These are phyloP conservation scores for Balearica regulorum DNA, from an alignment of 2,797 vertebrate genomes.

Conservation along the genomic window DNA sequence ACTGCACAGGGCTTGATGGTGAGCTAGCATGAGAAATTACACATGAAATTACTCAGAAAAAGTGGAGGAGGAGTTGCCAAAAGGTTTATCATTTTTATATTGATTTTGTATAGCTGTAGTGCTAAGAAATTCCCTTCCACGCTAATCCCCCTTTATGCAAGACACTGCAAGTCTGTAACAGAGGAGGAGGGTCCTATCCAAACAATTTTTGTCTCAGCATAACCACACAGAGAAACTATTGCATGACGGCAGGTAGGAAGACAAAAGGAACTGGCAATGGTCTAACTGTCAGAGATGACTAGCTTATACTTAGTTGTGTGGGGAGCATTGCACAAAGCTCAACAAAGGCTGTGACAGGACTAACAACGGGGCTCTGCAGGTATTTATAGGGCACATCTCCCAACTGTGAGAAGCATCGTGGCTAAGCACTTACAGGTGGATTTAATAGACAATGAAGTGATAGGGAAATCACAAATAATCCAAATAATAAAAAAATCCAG, in stretches of 20 bases:
- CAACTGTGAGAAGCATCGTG: not conserved
- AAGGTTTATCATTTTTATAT: not conserved
- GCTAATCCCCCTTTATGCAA: not conserved
- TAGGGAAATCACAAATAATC: not conserved
- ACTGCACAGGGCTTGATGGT: not conserved
- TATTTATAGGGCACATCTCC: not conserved
- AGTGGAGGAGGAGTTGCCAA: not conserved
- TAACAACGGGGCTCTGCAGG: not conserved
- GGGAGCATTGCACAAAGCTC: not conserved
- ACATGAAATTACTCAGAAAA: not conserved
- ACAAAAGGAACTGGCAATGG: not conserved
- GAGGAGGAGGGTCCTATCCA: not conserved
- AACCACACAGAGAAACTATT: not conserved
- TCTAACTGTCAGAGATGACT: not conserved
- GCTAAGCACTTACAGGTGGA: not conserved
- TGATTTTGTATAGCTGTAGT: not conserved
- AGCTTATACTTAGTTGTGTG: not conserved
- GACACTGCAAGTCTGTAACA: not conserved
- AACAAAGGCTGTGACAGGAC: not conserved
- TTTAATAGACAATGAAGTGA: not conserved
- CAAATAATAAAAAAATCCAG: accelerated
- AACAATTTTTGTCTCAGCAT: not conserved
- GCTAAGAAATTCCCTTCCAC: not conserved
- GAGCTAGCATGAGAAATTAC: not conserved
- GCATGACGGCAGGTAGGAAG: not conserved